Evolutionary conservation across 1,140 invertebrate species (phyloP).

Genomic region (Mycetomoellerius zeteki): DNA sequence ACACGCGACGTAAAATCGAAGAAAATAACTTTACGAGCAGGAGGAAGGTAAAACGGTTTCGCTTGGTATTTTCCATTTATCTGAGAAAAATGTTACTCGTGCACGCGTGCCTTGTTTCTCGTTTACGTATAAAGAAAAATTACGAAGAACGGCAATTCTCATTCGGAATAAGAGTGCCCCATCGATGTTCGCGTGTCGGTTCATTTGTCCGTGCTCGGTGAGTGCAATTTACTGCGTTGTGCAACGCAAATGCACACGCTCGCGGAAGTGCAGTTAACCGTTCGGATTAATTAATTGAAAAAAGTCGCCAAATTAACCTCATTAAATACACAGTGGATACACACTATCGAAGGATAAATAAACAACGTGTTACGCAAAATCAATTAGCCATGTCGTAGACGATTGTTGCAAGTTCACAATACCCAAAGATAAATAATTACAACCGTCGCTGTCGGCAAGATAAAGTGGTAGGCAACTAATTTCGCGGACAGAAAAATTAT

Average conservation of each 20-base stretch:
- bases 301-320: slow-evolving; percentile 38
- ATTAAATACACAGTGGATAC: neutral
- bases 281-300: slow-evolving; percentile 39
- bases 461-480: neutral
- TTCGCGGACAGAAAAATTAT: slow-evolving; percentile 26
- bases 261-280: neutral
- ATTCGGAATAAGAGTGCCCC: neutral
- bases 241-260: neutral
- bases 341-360: neutral
- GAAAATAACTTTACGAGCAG: neutral
- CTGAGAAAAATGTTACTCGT: neutral
- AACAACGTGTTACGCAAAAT: slow-evolving; percentile 34
- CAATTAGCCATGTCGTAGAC: neutral
- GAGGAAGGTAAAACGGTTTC: neutral
- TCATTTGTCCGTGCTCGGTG: neutral
- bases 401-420: neutral
- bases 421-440: slow-evolving; percentile 28
- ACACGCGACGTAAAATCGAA: slow-evolving; percentile 31
- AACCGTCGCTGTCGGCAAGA: neutral
- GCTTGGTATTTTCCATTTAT: slow-evolving; percentile 1
- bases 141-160: neutral
- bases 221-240: slow-evolving; percentile 17
- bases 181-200: neutral
- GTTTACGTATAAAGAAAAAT: slow-evolving; percentile 37
- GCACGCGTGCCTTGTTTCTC: neutral